Evolutionary conservation across 2,113 vertebrate genomes (phyloP), one percentile per base, ranked within the genome.

Genomic region (Barbus barbus): DNA sequence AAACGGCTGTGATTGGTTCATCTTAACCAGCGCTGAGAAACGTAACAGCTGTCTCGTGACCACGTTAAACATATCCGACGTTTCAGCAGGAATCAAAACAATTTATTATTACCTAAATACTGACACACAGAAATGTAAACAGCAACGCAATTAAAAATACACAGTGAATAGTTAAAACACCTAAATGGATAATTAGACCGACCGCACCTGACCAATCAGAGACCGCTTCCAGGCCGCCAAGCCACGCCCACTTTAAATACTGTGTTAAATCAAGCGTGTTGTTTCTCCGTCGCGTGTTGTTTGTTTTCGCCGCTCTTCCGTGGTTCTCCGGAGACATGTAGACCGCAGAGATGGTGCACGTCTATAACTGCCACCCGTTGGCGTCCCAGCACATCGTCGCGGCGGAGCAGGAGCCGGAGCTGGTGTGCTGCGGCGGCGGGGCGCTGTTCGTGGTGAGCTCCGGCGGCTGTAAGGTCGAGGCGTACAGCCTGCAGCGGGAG

Each of bases 321-420:
- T 31, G 72, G 18, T 75, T 51, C 65, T 3, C 2, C 13, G 0
- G 13, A 7, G 44, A 26, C 36, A 26, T 46, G 72, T 74, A 72
- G 69, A 67, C n/a, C 41, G 8, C 65, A 78, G 88, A 91, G 36
- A 99, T 99, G 97, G 97, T 99, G 86, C 97, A 94, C 24, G 93
- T 99, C 0, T 99, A 99, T 90, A 98, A 98, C 89, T 90, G 98
- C 88, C 98, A 98, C 88, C 98, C 98, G 0, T 98, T 97, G 73
- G 94, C 96, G 36, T 96, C 96, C 1, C 98, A 99, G 94, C 95
- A 95, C 18, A 97, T 99, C 0, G 97, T 98, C 2, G 96, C 95
- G 33, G 93, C 92, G 58, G 93, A 90, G 81, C 95, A 95, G 84
- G 96, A 97, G 88, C 98, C 98, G 0, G 95, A 95, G 41, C 88